Conservation (phyloP, 2,888 invertebrate genomes). For the Torymus aiolomorphi region DNA sequence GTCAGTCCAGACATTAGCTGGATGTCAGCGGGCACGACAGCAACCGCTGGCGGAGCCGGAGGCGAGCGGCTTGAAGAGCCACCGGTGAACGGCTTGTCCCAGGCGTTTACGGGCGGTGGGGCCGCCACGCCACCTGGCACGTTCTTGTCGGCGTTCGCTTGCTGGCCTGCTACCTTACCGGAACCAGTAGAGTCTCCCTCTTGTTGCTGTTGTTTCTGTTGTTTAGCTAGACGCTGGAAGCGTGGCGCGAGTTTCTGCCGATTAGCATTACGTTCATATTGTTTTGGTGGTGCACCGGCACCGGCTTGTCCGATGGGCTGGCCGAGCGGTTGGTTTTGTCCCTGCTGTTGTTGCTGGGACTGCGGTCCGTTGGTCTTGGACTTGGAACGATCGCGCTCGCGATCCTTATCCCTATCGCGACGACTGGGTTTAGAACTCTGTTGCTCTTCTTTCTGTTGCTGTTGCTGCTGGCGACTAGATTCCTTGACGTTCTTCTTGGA, state of each 20-base stretch:
- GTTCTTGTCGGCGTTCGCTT: slow-evolving; percentile 66
- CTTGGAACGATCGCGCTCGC: slow-evolving; percentile 71
- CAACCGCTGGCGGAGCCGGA: slow-evolving; percentile 69
- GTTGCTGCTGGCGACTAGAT: slow-evolving; percentile 73
- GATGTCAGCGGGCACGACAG: slow-evolving; percentile 66
- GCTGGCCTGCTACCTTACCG: slow-evolving; percentile 65
- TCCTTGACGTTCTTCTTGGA: slow-evolving; percentile 87
- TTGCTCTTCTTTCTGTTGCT: slow-evolving; percentile 70
- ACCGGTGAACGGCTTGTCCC: slow-evolving; percentile 90
- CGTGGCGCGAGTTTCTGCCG: slow-evolving; percentile 81
- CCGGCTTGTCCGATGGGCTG: slow-evolving; percentile 77
- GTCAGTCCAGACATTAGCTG: slow-evolving; percentile 69
- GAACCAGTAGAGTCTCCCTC: slow-evolving; percentile 72
- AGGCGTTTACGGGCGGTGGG: slow-evolving; percentile 87
- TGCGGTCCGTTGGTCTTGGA: slow-evolving; percentile 69
- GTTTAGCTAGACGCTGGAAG: slow-evolving; percentile 81
- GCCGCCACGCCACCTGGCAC: slow-evolving; percentile 76
- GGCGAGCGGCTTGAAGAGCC: slow-evolving; percentile 63
- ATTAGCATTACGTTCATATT: slow-evolving; percentile 66
- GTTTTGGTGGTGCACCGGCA: slow-evolving; percentile 71
- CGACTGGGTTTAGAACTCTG: slow-evolving; percentile 64
- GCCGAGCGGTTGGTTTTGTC: slow-evolving; percentile 76
- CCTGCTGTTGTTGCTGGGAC: slow-evolving; percentile 68
- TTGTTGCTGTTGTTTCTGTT: slow-evolving; percentile 74
- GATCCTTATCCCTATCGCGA: slow-evolving; percentile 70